Conservation (phyloP, 2,113 vertebrate species). For the Ciconia boyciana region DNA sequence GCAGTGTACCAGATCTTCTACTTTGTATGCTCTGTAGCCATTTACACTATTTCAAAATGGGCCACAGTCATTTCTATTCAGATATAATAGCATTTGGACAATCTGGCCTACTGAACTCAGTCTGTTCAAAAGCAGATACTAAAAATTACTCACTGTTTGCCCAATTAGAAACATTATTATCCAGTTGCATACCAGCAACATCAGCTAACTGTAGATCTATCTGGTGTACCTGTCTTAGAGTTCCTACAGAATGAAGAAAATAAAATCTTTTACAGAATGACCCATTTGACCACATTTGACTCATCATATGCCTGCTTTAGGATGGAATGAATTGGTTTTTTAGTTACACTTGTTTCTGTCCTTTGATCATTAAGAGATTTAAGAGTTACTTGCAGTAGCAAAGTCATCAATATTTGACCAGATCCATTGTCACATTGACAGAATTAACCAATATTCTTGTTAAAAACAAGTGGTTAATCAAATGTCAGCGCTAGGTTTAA, state of each 20-base stretch:
- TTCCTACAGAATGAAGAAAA: neutral
- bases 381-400: neutral
- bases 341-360: neutral
- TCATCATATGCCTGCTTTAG: neutral
- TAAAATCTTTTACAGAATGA: neutral
- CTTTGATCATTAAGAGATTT: neutral
- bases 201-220: neutral
- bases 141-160: neutral
- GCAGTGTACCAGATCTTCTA: neutral
- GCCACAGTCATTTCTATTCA: neutral
- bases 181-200: neutral
- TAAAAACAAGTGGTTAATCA: neutral
- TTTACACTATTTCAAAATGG: neutral
- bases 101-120: neutral
- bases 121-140: neutral
- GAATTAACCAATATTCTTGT: neutral
- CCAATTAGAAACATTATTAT: neutral
- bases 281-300: neutral
- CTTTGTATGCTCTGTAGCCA: neutral
- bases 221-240: neutral
- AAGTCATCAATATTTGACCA: neutral
- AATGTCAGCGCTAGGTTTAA: neutral
- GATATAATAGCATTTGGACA: neutral
- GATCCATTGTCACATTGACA: neutral
- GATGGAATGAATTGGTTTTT: neutral